Evolutionary conservation across 2,888 invertebrate species (phyloP), one percentile per base, ranked within the genome.

Genomic region (Acrobasis repandana): DNA sequence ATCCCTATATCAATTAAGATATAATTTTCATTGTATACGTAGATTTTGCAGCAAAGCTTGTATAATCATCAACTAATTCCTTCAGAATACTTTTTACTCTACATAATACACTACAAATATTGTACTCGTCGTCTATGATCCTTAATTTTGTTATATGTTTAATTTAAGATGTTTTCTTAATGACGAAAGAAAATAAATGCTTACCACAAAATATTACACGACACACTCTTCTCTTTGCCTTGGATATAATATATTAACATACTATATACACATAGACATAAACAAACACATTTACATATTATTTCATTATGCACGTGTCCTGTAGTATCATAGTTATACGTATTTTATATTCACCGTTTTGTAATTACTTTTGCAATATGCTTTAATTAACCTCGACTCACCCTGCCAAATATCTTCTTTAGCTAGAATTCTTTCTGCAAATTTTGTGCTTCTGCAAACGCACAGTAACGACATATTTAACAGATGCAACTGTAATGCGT

Each of bases 401-500:
- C 69, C 67, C 64, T 69, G 70, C 70, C 65, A 71, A 74, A 76
- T 77, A 75, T 77, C 65, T 64, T 70, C 67, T 76, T 80, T 85
- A 84, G 79, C 79, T 86, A 81, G 80, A 73, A 49, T 65, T 80
- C 76, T 77, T 76, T 65, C 75, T 74, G 76, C 75, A 78, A 28
- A 79, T 74, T 71, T 73, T 81, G 77, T 75, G 90, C 90, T 92
- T 89, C 70, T 82, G 90, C 91, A 78, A 81, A 72, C 77, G 90
- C 90, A 86, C 83, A 77, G 77, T 88, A 86, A 86, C 79, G 70
- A 61, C 72, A 74, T 63, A 67, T 66, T 67, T 83, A 86, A 85
- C 78, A 70, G 71, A 72, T 79, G 90, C 89, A 83, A 91, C 92
- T 91, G 92, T 90, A 82, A 89, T 92, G 92, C 92, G 92, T 92